phyloP scores from a whole-genome alignment of 2,888 invertebrate species.

The Caenorhabditis panamensis region DNA sequence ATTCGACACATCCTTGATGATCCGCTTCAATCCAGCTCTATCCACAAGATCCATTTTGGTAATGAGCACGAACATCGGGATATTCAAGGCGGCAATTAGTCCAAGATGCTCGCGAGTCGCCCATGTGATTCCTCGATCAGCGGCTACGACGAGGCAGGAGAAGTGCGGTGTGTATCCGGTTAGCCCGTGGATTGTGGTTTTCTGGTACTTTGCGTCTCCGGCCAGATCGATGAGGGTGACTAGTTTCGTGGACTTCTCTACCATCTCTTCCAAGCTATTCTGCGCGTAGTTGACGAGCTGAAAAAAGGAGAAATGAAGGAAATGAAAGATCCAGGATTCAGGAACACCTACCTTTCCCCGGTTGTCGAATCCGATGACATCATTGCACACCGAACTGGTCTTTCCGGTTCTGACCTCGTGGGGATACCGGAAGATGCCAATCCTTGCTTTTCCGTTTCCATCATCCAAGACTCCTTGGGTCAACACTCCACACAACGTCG shows the following conservation, averaged over 20 bases:
- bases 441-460: slow-evolving; percentile 90
- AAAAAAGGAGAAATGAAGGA: slow-evolving; percentile 33
- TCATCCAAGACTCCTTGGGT: slow-evolving; percentile 97
- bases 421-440: slow-evolving; percentile 92
- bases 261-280: slow-evolving; percentile 86
- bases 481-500: slow-evolving; percentile 93
- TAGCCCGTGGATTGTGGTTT: slow-evolving; percentile 94
- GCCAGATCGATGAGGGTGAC: slow-evolving; percentile 96
- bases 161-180: slow-evolving; percentile 73
- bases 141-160: slow-evolving; percentile 88
- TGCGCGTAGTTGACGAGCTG: slow-evolving; percentile 78
- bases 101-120: slow-evolving; percentile 92
- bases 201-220: slow-evolving; percentile 95
- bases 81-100: slow-evolving; percentile 84
- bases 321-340: neutral
- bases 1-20: slow-evolving; percentile 55
- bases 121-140: slow-evolving; percentile 84
- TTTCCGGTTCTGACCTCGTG: slow-evolving; percentile 96
- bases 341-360: slow-evolving; percentile 77
- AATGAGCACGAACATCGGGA: slow-evolving; percentile 93
- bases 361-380: slow-evolving; percentile 92
- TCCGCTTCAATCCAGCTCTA: slow-evolving; percentile 81
- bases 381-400: slow-evolving; percentile 93
- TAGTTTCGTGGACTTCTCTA: slow-evolving; percentile 92
- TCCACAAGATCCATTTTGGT: slow-evolving; percentile 93